Percentiles rank a stretch among this genome's conserved stretches.
phyloP scores from a whole-genome alignment of 2,113 vertebrate genomes.

The Dromaius novaehollandiae region DNA sequence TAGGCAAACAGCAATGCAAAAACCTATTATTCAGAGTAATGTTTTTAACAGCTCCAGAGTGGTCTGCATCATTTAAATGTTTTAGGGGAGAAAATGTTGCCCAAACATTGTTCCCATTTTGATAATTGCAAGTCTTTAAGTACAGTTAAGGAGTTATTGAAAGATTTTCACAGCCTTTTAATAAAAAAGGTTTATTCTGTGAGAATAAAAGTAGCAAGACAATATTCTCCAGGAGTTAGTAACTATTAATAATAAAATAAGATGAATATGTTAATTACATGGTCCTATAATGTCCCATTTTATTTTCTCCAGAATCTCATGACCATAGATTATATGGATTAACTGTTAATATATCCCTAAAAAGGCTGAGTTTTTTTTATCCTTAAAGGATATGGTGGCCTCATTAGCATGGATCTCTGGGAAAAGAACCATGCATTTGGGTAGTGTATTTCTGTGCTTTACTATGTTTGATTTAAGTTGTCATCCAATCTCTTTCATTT shows the following conservation, averaged over 20 bases:
- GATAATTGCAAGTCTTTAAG: not conserved
- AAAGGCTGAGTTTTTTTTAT: not conserved
- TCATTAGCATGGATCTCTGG: accelerated
- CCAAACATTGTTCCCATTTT: not conserved
- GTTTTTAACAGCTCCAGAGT: not conserved
- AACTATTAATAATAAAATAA: not conserved
- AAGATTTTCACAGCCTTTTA: not conserved
- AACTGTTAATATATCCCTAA: not conserved
- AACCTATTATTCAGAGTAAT: not conserved
- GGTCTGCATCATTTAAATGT: not conserved
- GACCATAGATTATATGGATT: not conserved
- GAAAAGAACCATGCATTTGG: accelerated
- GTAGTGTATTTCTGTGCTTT: not conserved
- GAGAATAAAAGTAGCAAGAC: not conserved
- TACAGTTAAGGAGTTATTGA: not conserved
- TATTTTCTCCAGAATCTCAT: not conserved
- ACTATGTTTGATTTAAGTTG: not conserved
- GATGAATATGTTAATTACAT: not conserved
- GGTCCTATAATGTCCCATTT: not conserved
- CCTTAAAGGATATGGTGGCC: not conserved
- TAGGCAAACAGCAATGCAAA: not conserved
- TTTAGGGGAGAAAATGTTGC: not conserved
- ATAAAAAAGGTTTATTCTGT: not conserved
- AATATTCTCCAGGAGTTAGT: not conserved
- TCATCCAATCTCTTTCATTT: too few species aligned